A percentile compares a stretch with the other conserved stretches of the same genome.
Evolutionary conservation across 2,113 vertebrate genomes (phyloP).

Genomic region (Zeus faber): DNA sequence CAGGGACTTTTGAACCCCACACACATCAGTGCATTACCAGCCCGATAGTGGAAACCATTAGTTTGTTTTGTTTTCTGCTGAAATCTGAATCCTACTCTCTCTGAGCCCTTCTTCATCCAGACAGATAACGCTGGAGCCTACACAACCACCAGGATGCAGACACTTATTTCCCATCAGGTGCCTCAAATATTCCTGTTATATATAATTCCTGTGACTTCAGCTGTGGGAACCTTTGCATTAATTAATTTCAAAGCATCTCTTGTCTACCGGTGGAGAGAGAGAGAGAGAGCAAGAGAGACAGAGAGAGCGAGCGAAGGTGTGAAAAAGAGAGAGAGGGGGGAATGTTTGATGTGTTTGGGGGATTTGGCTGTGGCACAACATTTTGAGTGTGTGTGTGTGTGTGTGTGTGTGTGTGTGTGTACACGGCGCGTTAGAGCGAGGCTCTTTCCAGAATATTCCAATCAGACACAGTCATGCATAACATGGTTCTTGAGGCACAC

Average conservation of each 20-base stretch:
- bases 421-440: too few relatives aligned
- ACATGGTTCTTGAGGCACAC: slow-evolving; percentile 9
- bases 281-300: too few relatives aligned
- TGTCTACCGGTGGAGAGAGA: slow-evolving; percentile 17
- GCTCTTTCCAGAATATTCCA: slow-evolving; percentile 35
- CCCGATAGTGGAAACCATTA: slow-evolving; percentile 23
- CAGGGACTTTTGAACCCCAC: too few relatives aligned
- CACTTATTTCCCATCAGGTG: slow-evolving; percentile 37
- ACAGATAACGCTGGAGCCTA: slow-evolving; percentile 32
- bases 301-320: too few relatives aligned
- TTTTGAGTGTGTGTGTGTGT: not conserved
- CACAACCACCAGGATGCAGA: slow-evolving; percentile 27
- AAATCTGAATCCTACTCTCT: slow-evolving; percentile 24
- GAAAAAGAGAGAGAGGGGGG: not conserved
- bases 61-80: slow-evolving; percentile 14
- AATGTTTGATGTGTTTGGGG: slow-evolving; percentile 57
- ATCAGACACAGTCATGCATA: slow-evolving; percentile 23
- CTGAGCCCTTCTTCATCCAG: slow-evolving; percentile 26
- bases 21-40: too few relatives aligned
- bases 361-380: slow-evolving; percentile 47
- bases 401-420: too few relatives aligned
- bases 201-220: slow-evolving; percentile 42
- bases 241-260: slow-evolving; percentile 45
- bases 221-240: slow-evolving; percentile 47
- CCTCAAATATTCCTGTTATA: slow-evolving; percentile 48